Conservation (phyloP, 2,888 invertebrate species). For the Lasioglossum vierecki region DNA sequence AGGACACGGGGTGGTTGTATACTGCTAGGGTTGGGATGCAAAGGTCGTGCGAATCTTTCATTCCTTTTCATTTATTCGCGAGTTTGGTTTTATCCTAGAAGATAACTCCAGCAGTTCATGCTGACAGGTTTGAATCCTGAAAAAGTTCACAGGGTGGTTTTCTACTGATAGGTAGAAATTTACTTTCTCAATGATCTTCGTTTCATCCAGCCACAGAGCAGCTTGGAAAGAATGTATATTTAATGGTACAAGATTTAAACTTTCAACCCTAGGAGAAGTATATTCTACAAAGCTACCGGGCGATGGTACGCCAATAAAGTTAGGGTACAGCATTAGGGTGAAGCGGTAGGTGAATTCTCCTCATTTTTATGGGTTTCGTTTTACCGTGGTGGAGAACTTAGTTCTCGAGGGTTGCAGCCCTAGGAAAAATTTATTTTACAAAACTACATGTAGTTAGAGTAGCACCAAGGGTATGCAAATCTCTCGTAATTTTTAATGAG, state of each 20-base stretch:
- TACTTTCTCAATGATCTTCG: background rate
- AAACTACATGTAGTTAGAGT: background rate
- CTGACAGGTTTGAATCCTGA: background rate
- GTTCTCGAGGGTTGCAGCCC: background rate
- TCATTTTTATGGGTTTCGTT: background rate
- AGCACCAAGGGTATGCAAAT: background rate
- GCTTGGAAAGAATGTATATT: background rate
- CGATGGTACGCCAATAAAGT: background rate
- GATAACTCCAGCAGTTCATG: no score
- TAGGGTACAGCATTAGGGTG: background rate
- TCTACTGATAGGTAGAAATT: background rate
- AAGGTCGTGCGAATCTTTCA: background rate
- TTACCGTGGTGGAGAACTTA: background rate
- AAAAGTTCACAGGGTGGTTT: background rate
- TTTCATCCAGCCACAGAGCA: background rate
- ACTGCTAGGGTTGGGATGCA: background rate
- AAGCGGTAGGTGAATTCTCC: background rate
- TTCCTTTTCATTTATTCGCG: background rate
- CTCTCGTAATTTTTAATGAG: background rate
- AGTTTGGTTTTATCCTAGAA: no score
- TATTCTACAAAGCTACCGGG: background rate
- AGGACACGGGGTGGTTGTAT: background rate
- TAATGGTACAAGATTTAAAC: background rate
- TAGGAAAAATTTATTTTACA: background rate
- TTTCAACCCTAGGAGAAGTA: background rate